These are phyloP conservation scores for Saguinus midas DNA, from an alignment of 2,113 vertebrate genomes.

Conservation along the genomic window DNA sequence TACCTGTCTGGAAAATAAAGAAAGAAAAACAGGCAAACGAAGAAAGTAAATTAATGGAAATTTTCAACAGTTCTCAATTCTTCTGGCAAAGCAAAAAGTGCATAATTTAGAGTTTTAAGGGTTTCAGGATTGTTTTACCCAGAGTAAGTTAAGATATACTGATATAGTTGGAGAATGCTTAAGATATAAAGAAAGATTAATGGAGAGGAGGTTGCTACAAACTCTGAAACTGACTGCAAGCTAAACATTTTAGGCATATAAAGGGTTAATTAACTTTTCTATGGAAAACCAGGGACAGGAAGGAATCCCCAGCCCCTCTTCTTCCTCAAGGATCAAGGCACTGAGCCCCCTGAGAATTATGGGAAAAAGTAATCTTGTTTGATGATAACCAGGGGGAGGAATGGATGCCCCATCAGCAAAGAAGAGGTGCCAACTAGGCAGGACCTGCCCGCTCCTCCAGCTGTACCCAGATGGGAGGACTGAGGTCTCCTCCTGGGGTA, in stretches of 20 bases:
- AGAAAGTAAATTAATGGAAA: neutral
- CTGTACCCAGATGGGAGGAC: rapidly evolving
- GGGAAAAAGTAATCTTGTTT: neutral
- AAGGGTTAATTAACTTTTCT: neutral
- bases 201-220: neutral
- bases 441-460: neutral
- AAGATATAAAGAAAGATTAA: neutral
- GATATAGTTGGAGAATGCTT: neutral
- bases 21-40: neutral
- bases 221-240: neutral
- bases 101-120: neutral
- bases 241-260: neutral
- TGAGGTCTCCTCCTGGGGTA: no score
- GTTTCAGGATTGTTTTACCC: neutral
- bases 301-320: neutral
- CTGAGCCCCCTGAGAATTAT: neutral
- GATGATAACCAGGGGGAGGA: neutral
- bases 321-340: neutral
- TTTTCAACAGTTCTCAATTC: neutral
- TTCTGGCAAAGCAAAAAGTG: neutral
- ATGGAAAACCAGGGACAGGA: neutral
- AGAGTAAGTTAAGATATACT: constrained; percentile 5
- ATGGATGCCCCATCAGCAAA: neutral
- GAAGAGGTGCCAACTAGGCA: neutral
- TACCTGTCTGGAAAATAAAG: neutral